Evolutionary conservation across 2,797 vertebrate genomes (phyloP).

Genomic region (Oophaga sylvatica): DNA sequence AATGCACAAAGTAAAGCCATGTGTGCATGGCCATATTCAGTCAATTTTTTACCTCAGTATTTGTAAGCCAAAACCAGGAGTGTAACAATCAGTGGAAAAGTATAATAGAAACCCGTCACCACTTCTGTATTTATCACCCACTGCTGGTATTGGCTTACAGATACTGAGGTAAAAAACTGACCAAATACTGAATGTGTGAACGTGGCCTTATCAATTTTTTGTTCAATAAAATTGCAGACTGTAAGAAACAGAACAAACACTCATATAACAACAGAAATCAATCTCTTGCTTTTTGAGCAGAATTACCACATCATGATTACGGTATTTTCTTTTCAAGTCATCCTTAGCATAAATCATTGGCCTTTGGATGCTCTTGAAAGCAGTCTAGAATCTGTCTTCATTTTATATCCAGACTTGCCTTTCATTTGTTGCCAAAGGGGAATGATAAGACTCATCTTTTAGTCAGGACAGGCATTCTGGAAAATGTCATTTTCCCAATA

Average conservation of each 20-base stretch:
- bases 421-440: background rate
- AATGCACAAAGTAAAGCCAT: too few species aligned
- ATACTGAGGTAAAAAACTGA: too few species aligned
- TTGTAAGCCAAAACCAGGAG: too few species aligned
- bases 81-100: too few species aligned
- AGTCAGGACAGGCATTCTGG: conserved; percentile 3
- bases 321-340: background rate
- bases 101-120: too few species aligned
- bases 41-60: too few species aligned
- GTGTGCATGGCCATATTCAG: too few species aligned
- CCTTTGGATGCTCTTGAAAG: background rate
- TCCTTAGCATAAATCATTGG: conserved; percentile 1
- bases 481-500: background rate
- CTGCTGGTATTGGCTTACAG: too few species aligned
- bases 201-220: too few species aligned
- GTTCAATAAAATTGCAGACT: background rate
- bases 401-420: background rate
- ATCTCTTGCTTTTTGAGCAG: background rate
- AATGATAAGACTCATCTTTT: background rate
- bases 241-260: background rate
- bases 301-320: background rate
- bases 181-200: too few species aligned
- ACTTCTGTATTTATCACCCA: too few species aligned
- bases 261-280: background rate
- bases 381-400: background rate